A percentile compares a stretch with the other conserved stretches of the same genome.
Evolutionary conservation across 37 sponge, comb jelly and placozoan genomes (phyloP).

Genomic region (Beroe ovata): DNA sequence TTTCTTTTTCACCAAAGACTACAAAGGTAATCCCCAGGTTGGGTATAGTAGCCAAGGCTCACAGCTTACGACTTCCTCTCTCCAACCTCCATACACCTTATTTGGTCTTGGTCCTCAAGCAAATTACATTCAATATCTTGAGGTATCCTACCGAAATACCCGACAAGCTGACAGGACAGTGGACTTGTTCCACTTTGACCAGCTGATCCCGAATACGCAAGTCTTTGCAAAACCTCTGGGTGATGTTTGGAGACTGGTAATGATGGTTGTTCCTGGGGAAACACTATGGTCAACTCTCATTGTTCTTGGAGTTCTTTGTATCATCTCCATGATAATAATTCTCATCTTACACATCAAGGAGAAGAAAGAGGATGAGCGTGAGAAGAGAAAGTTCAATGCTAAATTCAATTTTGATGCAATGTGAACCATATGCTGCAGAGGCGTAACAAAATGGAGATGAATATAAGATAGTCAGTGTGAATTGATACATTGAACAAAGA

Average conservation of each 20-base stretch:
- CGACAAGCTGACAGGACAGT: background rate
- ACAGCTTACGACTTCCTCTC: background rate
- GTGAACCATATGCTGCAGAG: no score
- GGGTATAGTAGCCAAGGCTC: background rate
- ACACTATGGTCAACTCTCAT: conserved; percentile 1
- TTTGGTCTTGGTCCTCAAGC: conserved; percentile 56
- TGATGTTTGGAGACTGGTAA: conserved; percentile 4
- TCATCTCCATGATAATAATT: conserved; percentile 6
- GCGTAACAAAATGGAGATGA: no score
- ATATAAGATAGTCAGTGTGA: no score
- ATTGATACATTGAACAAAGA: no score
- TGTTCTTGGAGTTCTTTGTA: background rate
- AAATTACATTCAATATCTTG: background rate
- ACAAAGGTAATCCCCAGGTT: background rate
- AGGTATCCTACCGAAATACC: background rate
- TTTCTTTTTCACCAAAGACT: background rate
- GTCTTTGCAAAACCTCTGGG: conserved; percentile 10
- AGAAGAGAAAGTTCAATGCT: conserved; percentile 51
- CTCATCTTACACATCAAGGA: conserved; percentile 25
- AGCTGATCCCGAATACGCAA: conserved; percentile 6
- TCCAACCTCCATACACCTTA: conserved; percentile 2
- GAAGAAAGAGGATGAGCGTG: conserved; percentile 35
- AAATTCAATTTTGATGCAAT: conserved; percentile 61
- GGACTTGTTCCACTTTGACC: background rate
- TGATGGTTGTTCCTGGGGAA: conserved; percentile 29